Evolutionary conservation across 2,888 invertebrate species (phyloP).

Genomic region (Cephus pygmeus): DNA sequence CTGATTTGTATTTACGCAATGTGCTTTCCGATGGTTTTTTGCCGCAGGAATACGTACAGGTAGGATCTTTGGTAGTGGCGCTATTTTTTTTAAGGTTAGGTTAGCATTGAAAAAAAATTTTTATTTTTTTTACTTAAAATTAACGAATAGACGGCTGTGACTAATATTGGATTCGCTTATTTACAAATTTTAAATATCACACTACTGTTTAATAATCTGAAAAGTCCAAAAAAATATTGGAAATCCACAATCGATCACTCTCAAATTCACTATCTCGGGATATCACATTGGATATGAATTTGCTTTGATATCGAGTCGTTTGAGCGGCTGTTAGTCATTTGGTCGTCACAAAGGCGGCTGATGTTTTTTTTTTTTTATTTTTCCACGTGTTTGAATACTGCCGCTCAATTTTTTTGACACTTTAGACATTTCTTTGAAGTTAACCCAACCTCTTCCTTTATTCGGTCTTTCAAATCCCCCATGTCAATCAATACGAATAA

Average conservation of each 20-base stretch:
- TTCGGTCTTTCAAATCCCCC: neutral
- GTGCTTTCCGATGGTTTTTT: constrained; percentile 30
- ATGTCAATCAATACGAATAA: neutral
- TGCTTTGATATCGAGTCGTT: neutral
- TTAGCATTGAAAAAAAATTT: neutral
- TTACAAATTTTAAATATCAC: neutral
- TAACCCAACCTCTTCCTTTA: neutral
- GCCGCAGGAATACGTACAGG: constrained; percentile 32
- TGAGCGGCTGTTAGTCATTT: neutral
- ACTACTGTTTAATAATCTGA: neutral
- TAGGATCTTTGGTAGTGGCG: constrained; percentile 12
- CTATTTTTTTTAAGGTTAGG: neutral
- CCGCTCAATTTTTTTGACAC: neutral
- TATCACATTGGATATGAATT: neutral
- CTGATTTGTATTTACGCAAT: constrained; percentile 11
- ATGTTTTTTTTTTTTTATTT: neutral
- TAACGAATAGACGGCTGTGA: no score
- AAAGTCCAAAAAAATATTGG: neutral
- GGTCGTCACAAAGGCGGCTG: neutral
- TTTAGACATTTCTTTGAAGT: neutral
- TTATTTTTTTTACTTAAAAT: no score
- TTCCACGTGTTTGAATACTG: neutral
- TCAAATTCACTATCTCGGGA: neutral
- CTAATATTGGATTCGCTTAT: no score
- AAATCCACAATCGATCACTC: neutral